These are phyloP conservation scores for Drosophila kohkoa DNA, from an alignment of 1,140 invertebrate species.

Conservation along the genomic window DNA sequence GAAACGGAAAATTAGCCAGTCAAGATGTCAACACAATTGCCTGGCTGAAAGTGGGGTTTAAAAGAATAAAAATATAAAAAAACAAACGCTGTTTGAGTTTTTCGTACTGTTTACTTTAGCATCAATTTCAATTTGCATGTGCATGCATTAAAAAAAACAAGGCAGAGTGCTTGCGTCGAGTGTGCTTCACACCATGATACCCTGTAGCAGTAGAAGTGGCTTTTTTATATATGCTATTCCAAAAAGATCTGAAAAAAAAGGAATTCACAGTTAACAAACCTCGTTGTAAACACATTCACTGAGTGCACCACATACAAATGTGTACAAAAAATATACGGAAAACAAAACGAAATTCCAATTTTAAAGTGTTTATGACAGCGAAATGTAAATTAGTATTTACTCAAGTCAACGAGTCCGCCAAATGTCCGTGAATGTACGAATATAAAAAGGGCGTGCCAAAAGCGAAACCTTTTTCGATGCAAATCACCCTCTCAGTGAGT, in stretches of 20 bases:
- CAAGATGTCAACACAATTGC: conserved; percentile 68
- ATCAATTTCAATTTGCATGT: conserved; percentile 84
- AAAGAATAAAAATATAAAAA: conserved; percentile 11
- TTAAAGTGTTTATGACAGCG: conserved; percentile 85
- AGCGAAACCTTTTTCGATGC: conserved; percentile 53
- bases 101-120: conserved; percentile 74
- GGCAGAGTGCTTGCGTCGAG: background rate
- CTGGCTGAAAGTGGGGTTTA: conserved; percentile 1
- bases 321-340: conserved; percentile 33
- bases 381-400: conserved; percentile 85
- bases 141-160: conserved; percentile 21
- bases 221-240: too few species aligned
- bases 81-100: conserved; percentile 32
- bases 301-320: conserved; percentile 10
- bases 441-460: conserved; percentile 47
- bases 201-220: background rate
- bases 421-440: conserved; percentile 45
- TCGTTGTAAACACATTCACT: background rate
- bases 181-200: background rate
- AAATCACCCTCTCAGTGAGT: conserved; percentile 56
- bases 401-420: conserved; percentile 67
- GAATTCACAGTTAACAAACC: background rate
- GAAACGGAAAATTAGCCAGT: conserved; percentile 16
- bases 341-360: conserved; percentile 72
- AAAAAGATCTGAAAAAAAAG: too few species aligned